Conservation (phyloP, 2,888 invertebrate species). For the Exephanes ischioxanthus region DNA sequence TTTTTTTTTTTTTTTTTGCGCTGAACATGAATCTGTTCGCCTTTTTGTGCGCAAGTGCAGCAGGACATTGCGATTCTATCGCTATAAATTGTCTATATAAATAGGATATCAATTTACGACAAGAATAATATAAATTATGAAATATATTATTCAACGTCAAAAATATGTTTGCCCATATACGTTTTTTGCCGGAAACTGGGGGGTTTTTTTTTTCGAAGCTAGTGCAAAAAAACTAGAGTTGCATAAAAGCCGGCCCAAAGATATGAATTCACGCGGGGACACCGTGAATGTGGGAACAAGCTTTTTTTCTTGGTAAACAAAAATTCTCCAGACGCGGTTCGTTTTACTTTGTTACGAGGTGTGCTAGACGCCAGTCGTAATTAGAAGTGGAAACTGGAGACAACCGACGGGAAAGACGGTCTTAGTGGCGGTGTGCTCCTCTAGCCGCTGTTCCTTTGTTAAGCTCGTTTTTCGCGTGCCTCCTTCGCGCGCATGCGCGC, state of each 20-base stretch:
- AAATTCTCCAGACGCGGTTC: slow-evolving; percentile 11
- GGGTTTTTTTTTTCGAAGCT: no score
- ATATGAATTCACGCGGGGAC: not conserved
- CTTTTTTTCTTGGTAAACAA: not conserved
- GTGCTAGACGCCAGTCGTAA: slow-evolving; percentile 67
- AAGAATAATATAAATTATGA: no score
- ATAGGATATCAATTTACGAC: no score
- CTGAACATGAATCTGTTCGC: no score
- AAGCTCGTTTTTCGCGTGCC: slow-evolving; percentile 17
- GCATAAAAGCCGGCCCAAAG: not conserved
- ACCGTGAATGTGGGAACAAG: not conserved
- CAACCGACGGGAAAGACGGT: slow-evolving; percentile 23
- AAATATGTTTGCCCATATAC: no score
- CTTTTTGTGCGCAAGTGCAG: no score
- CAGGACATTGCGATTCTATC: no score
- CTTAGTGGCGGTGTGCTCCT: slow-evolving; percentile 20
- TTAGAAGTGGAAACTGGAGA: slow-evolving; percentile 67
- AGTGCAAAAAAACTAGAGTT: no score
- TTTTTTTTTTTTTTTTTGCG: no score
- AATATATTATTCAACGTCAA: no score
- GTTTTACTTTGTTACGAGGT: slow-evolving; percentile 68
- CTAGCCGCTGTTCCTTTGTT: slow-evolving; percentile 52
- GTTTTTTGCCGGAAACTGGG: no score
- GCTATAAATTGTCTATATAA: no score
- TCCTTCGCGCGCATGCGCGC: not conserved